Conservation (phyloP, 2,888 invertebrate species). For the Caradrina kadenii region DNA sequence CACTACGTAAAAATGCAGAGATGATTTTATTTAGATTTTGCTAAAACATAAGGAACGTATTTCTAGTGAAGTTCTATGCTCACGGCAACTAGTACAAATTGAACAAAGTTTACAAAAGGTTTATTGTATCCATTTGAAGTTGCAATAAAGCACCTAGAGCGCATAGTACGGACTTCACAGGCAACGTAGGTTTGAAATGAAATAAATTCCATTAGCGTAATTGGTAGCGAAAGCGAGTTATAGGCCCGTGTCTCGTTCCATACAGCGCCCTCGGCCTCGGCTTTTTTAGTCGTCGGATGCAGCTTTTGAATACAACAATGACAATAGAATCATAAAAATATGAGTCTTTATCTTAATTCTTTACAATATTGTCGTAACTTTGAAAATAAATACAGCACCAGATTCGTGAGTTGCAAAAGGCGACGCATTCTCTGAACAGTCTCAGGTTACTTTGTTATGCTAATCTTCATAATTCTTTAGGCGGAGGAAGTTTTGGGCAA, state of each 20-base stretch:
- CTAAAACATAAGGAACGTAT: conserved; percentile 38
- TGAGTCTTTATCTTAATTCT: conserved; percentile 49
- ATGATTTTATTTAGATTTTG: conserved; percentile 1
- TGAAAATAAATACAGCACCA: conserved; percentile 67
- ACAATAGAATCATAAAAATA: conserved; percentile 43
- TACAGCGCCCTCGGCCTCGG: conserved; percentile 9
- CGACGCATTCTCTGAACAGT: conserved; percentile 85
- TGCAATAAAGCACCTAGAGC: conserved; percentile 65
- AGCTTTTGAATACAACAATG: conserved; percentile 39
- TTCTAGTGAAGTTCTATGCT: conserved; percentile 30
- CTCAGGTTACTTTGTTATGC: conserved; percentile 89
- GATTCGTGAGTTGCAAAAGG: conserved; percentile 80
- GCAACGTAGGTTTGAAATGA: conserved; percentile 75
- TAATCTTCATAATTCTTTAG: conserved; percentile 89
- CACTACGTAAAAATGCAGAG: neutral
- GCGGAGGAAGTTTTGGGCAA: conserved; percentile 84
- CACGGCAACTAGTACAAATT: conserved; percentile 32
- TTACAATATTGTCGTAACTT: conserved; percentile 49
- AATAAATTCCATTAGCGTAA: conserved; percentile 88
- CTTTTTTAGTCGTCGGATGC: conserved; percentile 48
- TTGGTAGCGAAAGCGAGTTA: conserved; percentile 80
- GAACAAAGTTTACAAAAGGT: conserved; percentile 54
- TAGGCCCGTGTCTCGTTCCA: conserved; percentile 65
- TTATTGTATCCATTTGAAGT: conserved; percentile 60
- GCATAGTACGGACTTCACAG: conserved; percentile 59